Evolutionary conservation across 1,140 invertebrate species (phyloP).

Genomic region (Dendrolimus kikuchii): DNA sequence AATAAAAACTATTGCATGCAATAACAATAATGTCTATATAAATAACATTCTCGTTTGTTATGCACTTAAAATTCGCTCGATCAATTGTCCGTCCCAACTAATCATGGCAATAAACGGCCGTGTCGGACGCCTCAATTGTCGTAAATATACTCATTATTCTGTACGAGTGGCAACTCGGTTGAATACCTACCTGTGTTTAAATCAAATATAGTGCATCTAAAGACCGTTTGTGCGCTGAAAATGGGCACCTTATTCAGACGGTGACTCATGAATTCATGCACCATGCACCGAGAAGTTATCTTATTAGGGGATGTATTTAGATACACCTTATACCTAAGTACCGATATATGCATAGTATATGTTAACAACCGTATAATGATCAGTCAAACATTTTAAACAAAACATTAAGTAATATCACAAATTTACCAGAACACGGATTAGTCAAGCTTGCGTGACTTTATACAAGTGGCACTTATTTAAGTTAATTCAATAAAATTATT

Average conservation of each 20-base stretch:
- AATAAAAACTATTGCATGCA: slow-evolving; percentile 21
- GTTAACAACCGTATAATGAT: no score
- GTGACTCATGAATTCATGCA: slow-evolving; percentile 38
- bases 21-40: slow-evolving; percentile 19
- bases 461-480: slow-evolving; percentile 18
- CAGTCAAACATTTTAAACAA: no score
- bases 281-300: neutral
- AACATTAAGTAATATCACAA: neutral
- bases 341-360: no score
- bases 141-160: slow-evolving; percentile 45
- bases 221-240: slow-evolving; percentile 35
- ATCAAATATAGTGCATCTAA: slow-evolving; percentile 40
- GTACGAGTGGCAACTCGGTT: slow-evolving; percentile 37
- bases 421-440: slow-evolving; percentile 7
- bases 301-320: no score
- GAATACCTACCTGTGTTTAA: slow-evolving; percentile 48
- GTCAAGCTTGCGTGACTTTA: neutral
- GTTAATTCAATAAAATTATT: slow-evolving; percentile 22
- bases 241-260: slow-evolving; percentile 34
- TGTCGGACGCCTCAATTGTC: slow-evolving; percentile 31
- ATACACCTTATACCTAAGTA: no score
- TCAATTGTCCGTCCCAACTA: slow-evolving; percentile 24
- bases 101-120: slow-evolving; percentile 29
- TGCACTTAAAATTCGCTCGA: slow-evolving; percentile 19
- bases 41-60: slow-evolving; percentile 25